phyloP scores from a whole-genome alignment of 2,113 vertebrate species.

The Hippoglossus stenolepis region DNA sequence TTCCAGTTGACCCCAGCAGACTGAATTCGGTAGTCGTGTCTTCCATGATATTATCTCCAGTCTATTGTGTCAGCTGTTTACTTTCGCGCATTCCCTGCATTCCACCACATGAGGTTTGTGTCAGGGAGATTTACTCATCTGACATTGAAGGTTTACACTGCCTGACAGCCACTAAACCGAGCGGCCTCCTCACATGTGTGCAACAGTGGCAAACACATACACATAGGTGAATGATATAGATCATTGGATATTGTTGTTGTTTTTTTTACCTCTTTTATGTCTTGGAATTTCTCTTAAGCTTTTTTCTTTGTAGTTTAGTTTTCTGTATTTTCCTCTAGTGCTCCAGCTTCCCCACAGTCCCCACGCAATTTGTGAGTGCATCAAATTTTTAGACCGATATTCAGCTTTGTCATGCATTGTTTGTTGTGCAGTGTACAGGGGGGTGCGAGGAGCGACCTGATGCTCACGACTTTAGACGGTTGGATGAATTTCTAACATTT shows the following conservation, averaged over 20 bases:
- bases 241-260: background rate
- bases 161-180: conserved; percentile 9
- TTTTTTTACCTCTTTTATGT: too few species aligned
- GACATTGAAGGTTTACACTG: conserved; percentile 20
- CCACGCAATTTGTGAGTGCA: too few species aligned
- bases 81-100: conserved; percentile 57
- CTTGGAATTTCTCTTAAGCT: too few species aligned
- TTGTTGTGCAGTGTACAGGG: too few species aligned
- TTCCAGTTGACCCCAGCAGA: conserved; percentile 61
- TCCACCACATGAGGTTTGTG: conserved; percentile 35
- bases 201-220: conserved; percentile 9
- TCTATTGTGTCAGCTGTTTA: conserved; percentile 64
- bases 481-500: too few species aligned
- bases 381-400: too few species aligned
- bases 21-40: conserved; percentile 40
- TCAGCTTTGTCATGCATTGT: too few species aligned
- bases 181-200: background rate
- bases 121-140: conserved; percentile 30
- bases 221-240: background rate
- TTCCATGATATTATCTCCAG: conserved; percentile 32
- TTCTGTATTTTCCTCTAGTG: background rate
- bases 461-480: too few species aligned
- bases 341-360: background rate
- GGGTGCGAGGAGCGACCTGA: too few species aligned
- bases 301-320: background rate